A percentile compares a stretch with the other conserved stretches of the same genome.
phyloP scores from a whole-genome alignment of 1,140 invertebrate genomes.

The Lepidurus apus region DNA sequence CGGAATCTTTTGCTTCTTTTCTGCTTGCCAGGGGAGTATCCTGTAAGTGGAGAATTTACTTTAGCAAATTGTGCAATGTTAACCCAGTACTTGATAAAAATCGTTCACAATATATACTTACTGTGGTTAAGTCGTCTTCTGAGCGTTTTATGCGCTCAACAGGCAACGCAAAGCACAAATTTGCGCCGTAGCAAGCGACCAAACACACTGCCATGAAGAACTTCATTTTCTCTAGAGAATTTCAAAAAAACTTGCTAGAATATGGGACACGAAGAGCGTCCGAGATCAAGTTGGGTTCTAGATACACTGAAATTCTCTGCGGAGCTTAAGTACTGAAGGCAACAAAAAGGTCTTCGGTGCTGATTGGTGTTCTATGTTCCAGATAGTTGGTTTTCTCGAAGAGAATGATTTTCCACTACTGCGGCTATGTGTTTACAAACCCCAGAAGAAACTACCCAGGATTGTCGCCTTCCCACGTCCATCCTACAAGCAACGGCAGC shows the following conservation, averaged over 20 bases:
- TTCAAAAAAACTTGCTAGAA: background rate
- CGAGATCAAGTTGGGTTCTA: background rate
- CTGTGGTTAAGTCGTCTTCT: background rate
- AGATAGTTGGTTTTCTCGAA: conserved; percentile 8
- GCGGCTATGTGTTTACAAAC: background rate
- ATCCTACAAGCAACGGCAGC: background rate
- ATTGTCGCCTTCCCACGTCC: background rate
- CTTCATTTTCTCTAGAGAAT: background rate
- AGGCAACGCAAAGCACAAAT: background rate
- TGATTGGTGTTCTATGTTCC: conserved; percentile 18
- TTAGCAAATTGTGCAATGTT: background rate
- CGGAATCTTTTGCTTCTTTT: conserved; percentile 31
- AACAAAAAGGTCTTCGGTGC: background rate
- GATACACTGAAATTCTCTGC: background rate
- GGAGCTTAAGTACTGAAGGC: background rate
- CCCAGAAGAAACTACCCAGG: background rate
- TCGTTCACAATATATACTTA: background rate
- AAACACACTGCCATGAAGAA: background rate
- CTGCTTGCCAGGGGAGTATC: background rate
- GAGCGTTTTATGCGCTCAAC: background rate
- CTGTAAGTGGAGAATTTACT: background rate
- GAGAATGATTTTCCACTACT: background rate
- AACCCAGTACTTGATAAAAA: background rate
- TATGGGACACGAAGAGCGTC: background rate
- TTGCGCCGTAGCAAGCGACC: background rate